These are phyloP conservation scores for Drosophila ochracea DNA, from an alignment of 2,888 invertebrate genomes.

Conservation along the genomic window DNA sequence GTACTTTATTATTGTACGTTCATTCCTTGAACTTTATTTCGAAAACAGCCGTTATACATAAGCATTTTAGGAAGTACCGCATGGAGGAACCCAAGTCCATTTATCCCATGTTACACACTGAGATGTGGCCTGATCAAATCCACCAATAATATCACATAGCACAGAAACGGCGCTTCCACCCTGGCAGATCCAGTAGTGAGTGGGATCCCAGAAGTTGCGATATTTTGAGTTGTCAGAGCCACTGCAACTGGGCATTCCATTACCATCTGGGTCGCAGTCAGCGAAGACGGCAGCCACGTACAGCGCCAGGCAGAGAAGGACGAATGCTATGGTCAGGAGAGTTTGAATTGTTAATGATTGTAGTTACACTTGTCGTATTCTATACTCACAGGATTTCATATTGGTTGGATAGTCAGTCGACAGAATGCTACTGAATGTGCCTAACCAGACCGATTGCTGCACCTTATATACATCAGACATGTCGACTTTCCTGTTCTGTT, in stretches of 20 bases:
- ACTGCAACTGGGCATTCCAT: constrained; percentile 43
- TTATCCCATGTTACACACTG: neutral
- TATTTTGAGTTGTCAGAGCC: neutral
- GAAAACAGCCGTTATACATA: neutral
- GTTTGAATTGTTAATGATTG: no score
- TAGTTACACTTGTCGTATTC: neutral
- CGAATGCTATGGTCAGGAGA: constrained; percentile 36
- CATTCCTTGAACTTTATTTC: neutral
- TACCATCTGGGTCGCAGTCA: constrained; percentile 32
- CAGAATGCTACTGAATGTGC: constrained; percentile 52
- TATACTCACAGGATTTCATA: constrained; percentile 66
- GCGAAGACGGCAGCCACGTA: constrained; percentile 22
- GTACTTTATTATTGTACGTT: neutral
- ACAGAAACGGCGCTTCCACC: accelerated
- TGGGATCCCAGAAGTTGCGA: constrained; percentile 63
- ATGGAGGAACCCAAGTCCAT: constrained; percentile 44
- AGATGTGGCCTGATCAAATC: neutral
- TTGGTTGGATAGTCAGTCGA: constrained; percentile 33
- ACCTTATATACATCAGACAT: constrained; percentile 51
- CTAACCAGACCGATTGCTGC: constrained; percentile 13
- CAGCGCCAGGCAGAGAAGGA: constrained; percentile 49
- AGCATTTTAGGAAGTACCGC: neutral
- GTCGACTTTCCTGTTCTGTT: constrained; percentile 16
- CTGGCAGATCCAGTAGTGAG: constrained; percentile 41
- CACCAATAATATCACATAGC: accelerated